These are phyloP conservation scores for Rattus rattus DNA, from an alignment of 2,113 vertebrate genomes.

Conservation along the genomic window DNA sequence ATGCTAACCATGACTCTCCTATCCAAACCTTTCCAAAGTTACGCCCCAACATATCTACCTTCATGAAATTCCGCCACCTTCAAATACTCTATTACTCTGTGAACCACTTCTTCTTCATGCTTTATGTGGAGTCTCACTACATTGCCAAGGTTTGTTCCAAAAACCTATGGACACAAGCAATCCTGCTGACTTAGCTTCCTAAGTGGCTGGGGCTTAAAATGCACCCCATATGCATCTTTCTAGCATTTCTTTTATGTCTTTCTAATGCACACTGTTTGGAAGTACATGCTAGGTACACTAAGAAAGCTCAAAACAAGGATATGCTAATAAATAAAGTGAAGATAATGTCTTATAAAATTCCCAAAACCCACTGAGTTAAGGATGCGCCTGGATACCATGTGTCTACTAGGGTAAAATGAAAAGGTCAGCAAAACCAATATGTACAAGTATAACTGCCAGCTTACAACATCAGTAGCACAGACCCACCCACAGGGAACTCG, in stretches of 20 bases:
- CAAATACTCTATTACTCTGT: constrained; percentile 12
- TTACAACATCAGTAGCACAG: constrained; percentile 40
- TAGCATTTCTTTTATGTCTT: neutral
- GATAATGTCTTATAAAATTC: neutral
- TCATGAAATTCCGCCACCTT: neutral
- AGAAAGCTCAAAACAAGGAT: constrained; percentile 5
- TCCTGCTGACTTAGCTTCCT: neutral
- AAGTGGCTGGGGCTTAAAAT: neutral
- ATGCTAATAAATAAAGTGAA: neutral
- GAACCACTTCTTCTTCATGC: neutral
- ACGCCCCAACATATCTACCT: neutral
- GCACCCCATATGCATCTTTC: neutral
- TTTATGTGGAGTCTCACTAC: neutral
- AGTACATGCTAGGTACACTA: neutral
- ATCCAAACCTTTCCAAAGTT: constrained; percentile 17
- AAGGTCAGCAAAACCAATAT: constrained; percentile 38
- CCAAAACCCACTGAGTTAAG: neutral
- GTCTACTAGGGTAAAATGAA: neutral
- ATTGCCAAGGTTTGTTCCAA: neutral
- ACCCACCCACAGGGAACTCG: neutral
- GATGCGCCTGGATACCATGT: neutral
- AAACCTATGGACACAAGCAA: neutral
- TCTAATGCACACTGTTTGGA: neutral
- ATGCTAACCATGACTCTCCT: neutral
- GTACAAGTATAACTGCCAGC: neutral